These are phyloP conservation scores for Cotesia typhae DNA, from an alignment of 1,140 invertebrate species.

Conservation along the genomic window DNA sequence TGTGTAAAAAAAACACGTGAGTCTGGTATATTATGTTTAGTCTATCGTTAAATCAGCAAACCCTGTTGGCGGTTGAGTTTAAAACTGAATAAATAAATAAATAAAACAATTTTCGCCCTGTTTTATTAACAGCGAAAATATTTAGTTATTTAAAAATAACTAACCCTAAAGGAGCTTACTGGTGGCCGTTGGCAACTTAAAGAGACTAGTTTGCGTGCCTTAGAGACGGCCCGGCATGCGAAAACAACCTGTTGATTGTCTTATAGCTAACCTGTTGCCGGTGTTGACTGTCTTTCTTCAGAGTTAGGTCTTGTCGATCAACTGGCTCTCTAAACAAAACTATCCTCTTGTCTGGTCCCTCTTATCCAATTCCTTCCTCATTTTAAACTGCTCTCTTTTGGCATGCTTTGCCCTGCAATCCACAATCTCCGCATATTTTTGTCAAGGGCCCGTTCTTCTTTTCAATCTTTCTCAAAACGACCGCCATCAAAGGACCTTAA, in stretches of 20 bases:
- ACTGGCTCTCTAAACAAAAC: not conserved
- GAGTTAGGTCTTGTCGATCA: not conserved
- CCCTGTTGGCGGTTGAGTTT: too few relatives aligned
- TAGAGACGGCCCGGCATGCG: slow-evolving; percentile 52
- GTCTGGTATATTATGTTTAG: too few relatives aligned
- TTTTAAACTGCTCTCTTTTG: not conserved
- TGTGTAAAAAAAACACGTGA: too few relatives aligned
- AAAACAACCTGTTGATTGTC: slow-evolving; percentile 61
- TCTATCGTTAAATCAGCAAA: too few relatives aligned
- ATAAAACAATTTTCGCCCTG: too few relatives aligned
- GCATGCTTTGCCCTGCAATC: slow-evolving; percentile 27
- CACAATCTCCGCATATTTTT: slow-evolving; percentile 48
- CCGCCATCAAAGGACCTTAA: slow-evolving; percentile 20
- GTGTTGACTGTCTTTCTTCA: slow-evolving; percentile 4
- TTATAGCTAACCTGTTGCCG: slow-evolving; percentile 55
- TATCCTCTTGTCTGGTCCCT: not conserved
- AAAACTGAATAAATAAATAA: too few relatives aligned
- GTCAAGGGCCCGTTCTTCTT: slow-evolving; percentile 1
- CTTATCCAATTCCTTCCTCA: not conserved
- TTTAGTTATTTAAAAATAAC: too few relatives aligned
- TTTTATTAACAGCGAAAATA: too few relatives aligned
- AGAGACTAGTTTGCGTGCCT: slow-evolving; percentile 44
- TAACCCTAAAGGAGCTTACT: slow-evolving; percentile 18
- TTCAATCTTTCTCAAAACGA: not conserved
- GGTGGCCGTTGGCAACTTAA: slow-evolving; percentile 36